phyloP scores from a whole-genome alignment of 2,888 invertebrate species.

The Noctua janthina region DNA sequence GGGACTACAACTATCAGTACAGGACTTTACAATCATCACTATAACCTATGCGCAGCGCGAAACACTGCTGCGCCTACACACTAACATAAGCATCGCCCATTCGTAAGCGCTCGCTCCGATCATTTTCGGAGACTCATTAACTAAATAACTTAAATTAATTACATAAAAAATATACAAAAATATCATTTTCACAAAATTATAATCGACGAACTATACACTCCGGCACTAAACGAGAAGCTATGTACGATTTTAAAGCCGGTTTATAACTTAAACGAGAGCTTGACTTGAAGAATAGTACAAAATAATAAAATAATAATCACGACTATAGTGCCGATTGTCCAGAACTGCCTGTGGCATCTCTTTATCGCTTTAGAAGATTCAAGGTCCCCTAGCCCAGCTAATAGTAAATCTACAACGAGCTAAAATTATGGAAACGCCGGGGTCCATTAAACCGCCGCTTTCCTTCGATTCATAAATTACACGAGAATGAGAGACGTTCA shows the following conservation, averaged over 20 bases:
- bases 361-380: conserved; percentile 86
- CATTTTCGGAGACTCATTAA: conserved; percentile 78
- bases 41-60: conserved; percentile 79
- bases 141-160: conserved; percentile 89
- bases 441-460: conserved; percentile 80
- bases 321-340: conserved; percentile 90
- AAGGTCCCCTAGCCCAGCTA: conserved; percentile 91
- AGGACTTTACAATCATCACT: conserved; percentile 90
- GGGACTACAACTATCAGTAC: conserved; percentile 89
- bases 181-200: conserved; percentile 90
- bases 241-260: conserved; percentile 89
- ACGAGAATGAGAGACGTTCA: conserved; percentile 90
- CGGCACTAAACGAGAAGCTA: conserved; percentile 88
- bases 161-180: conserved; percentile 90
- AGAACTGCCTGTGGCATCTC: conserved; percentile 89
- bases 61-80: conserved; percentile 70
- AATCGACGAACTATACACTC: conserved; percentile 89
- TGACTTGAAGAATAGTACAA: conserved; percentile 87
- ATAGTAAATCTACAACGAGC: conserved; percentile 89
- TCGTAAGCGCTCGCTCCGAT: conserved; percentile 79
- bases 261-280: conserved; percentile 90
- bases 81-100: conserved; percentile 83
- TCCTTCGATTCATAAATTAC: conserved; percentile 89
- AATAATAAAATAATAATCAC: conserved; percentile 87
- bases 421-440: conserved; percentile 86